phyloP scores from a whole-genome alignment of 2,797 vertebrate species.

The Mormyrops boulengeri region DNA sequence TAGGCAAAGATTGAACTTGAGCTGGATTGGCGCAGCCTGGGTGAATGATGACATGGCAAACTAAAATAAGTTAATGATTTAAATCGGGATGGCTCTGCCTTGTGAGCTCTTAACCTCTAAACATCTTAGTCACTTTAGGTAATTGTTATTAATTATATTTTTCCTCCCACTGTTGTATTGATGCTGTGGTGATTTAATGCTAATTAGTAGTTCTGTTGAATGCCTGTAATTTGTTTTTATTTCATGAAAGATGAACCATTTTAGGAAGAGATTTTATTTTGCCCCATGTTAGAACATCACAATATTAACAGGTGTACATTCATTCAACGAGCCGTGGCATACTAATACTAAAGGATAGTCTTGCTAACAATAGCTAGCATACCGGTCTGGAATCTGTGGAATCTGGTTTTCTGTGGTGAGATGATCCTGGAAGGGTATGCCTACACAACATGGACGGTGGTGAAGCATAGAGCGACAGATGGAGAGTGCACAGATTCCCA shows the following conservation, averaged over 20 bases:
- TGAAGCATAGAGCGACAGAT: background rate
- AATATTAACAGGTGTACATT: background rate
- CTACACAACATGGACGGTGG: background rate
- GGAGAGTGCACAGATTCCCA: background rate
- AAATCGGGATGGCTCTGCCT: background rate
- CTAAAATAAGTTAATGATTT: background rate
- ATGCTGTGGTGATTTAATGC: background rate
- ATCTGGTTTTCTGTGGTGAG: background rate
- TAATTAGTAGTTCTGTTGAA: background rate
- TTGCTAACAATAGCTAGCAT: background rate
- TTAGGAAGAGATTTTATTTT: background rate
- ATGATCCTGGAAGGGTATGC: background rate
- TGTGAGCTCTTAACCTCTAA: background rate
- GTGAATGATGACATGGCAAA: background rate
- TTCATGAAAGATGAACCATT: background rate
- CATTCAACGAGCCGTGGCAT: background rate
- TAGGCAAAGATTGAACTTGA: background rate
- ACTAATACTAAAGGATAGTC: background rate
- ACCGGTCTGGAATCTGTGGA: background rate
- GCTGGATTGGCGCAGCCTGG: background rate
- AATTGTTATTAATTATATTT: background rate
- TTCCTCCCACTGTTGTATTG: background rate
- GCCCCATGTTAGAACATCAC: background rate
- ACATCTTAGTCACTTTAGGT: background rate
- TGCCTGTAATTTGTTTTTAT: background rate